phyloP scores from a whole-genome alignment of 2,797 vertebrate species.

The Sebastes matsubarae region DNA sequence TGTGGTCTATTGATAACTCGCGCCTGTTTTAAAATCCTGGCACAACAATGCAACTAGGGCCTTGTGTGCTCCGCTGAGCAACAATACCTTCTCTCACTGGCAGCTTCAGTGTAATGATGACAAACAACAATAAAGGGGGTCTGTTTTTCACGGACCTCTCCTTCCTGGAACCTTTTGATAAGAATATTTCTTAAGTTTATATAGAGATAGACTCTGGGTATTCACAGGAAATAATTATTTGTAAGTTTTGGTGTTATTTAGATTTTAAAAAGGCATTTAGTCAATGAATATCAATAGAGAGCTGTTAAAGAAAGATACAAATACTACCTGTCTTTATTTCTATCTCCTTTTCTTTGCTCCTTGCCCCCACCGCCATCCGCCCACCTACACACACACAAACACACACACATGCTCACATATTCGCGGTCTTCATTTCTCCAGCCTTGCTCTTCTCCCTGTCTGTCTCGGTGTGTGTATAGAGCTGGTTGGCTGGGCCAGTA shows the following conservation, averaged over 20 bases:
- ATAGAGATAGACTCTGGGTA: constrained; percentile 21
- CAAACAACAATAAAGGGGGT: constrained; percentile 78
- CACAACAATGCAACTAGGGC: constrained; percentile 80
- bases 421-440: constrained; percentile 26
- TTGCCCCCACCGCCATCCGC: not conserved
- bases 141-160: constrained; percentile 49
- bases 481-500: constrained; percentile 64
- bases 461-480: constrained; percentile 38
- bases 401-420: constrained; percentile 6
- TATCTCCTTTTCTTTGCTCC: constrained; percentile 20
- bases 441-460: constrained; percentile 37
- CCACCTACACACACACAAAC: not conserved
- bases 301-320: not conserved
- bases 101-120: constrained; percentile 76
- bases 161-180: constrained; percentile 77
- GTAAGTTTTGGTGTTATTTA: constrained; percentile 1
- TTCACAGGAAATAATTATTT: constrained; percentile 7
- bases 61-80: constrained; percentile 82
- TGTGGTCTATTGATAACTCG: constrained; percentile 85
- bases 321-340: constrained; percentile 29
- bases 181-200: constrained; percentile 66
- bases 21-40: constrained; percentile 84
- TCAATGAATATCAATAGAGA: not conserved
- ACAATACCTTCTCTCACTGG: constrained; percentile 83
- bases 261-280: not conserved